Evolutionary conservation across 2,113 vertebrate genomes (phyloP).

Genomic region (Marmota flaviventris): DNA sequence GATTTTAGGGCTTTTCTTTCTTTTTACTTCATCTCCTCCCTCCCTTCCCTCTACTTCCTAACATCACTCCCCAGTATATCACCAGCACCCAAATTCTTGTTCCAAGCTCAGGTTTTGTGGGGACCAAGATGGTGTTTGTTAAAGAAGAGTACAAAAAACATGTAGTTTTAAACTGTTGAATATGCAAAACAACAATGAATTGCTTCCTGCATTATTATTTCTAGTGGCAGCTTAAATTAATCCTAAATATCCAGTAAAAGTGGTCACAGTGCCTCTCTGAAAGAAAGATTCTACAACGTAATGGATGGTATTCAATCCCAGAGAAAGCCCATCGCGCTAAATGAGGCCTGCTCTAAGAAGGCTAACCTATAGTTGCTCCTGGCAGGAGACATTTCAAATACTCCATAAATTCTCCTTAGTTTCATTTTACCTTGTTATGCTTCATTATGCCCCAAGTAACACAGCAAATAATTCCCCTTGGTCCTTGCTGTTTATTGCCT

Average conservation of each 20-base stretch:
- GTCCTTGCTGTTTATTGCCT: slow-evolving; percentile 63
- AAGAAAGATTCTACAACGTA: slow-evolving; percentile 55
- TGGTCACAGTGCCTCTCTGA: not conserved
- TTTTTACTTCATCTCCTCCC: not conserved
- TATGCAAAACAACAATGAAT: slow-evolving; percentile 56
- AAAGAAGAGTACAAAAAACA: not conserved
- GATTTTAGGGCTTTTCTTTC: not conserved
- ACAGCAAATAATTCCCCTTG: slow-evolving; percentile 67
- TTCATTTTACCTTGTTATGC: slow-evolving; percentile 76
- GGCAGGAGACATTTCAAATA: slow-evolving; percentile 71
- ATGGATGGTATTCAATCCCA: slow-evolving; percentile 40
- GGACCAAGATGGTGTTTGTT: not conserved
- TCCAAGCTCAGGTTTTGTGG: slow-evolving; percentile 24
- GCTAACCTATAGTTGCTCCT: slow-evolving; percentile 63
- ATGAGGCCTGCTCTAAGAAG: slow-evolving; percentile 69
- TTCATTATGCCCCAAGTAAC: slow-evolving; percentile 74
- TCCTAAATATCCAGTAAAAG: slow-evolving; percentile 38
- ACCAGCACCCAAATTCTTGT: slow-evolving; percentile 8
- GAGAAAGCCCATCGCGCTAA: slow-evolving; percentile 60
- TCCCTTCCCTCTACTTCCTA: not conserved
- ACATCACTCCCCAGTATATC: not conserved
- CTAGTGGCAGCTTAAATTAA: slow-evolving; percentile 48
- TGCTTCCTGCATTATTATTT: slow-evolving; percentile 49
- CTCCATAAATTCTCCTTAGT: slow-evolving; percentile 72
- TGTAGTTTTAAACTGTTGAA: slow-evolving; percentile 24